These are phyloP conservation scores for Phoxinus dragarum DNA, from an alignment of 2,797 vertebrate genomes.

Conservation along the genomic window DNA sequence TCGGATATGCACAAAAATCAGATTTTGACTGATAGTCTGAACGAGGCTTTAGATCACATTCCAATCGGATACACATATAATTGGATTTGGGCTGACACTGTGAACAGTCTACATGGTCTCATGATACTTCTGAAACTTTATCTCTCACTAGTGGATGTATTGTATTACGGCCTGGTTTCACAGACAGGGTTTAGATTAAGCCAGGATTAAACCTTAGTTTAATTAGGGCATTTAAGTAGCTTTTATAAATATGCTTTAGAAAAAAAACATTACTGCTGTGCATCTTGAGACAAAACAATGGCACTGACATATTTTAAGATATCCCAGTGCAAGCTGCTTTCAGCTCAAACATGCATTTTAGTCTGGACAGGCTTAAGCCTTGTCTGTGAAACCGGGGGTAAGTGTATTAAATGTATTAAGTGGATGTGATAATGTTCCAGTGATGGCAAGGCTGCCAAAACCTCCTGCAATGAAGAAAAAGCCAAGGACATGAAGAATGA, in stretches of 20 bases:
- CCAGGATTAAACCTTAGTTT: too few species aligned
- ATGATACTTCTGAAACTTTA: not conserved
- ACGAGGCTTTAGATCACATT: not conserved
- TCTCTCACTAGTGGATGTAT: not conserved
- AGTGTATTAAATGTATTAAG: conserved; percentile 1
- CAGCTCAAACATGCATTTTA: too few species aligned
- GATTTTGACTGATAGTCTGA: not conserved
- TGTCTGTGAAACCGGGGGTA: too few species aligned
- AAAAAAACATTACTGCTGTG: too few species aligned
- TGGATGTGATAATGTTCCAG: conserved; percentile 55
- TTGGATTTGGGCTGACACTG: not conserved
- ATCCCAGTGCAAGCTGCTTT: too few species aligned
- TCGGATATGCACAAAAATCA: not conserved
- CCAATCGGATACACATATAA: not conserved
- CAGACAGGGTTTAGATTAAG: too few species aligned
- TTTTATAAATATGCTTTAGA: too few species aligned
- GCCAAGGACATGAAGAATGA: conserved; percentile 70
- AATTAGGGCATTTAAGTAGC: too few species aligned
- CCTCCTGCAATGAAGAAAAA: conserved; percentile 73
- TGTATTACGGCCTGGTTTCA: not conserved
- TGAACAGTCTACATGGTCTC: not conserved
- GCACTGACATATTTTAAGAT: too few species aligned
- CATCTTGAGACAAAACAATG: too few species aligned
- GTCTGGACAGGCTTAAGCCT: too few species aligned
- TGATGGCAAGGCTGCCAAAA: conserved; percentile 66